Percentiles rank a stretch among this genome's conserved stretches.
phyloP scores from a whole-genome alignment of 2,797 vertebrate species.

The Sarcophilus harrisii region DNA sequence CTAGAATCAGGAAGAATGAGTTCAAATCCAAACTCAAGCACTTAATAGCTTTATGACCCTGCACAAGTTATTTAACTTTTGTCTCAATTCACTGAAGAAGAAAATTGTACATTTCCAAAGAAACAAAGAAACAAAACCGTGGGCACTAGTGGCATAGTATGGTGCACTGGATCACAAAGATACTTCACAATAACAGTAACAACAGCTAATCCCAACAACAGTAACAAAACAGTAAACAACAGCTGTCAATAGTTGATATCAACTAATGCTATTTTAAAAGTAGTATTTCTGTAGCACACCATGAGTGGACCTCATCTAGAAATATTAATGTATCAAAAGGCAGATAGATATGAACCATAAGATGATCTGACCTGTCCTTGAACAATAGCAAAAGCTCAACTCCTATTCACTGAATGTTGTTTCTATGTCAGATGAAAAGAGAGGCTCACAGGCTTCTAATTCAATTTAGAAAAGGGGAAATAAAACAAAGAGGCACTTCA shows the following conservation, averaged over 20 bases:
- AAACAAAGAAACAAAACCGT: background rate
- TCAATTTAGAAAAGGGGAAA: background rate
- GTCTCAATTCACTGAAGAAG: background rate
- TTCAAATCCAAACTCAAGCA: background rate
- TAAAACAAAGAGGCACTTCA: conserved; percentile 6
- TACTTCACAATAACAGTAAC: background rate
- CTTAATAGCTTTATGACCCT: background rate
- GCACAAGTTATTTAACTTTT: background rate
- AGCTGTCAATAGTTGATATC: background rate
- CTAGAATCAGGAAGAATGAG: background rate
- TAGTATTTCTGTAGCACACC: background rate
- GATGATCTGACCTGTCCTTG: background rate
- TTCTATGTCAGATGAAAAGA: background rate
- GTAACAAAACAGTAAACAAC: no score
- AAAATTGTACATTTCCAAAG: background rate
- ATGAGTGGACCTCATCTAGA: background rate
- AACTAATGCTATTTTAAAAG: background rate
- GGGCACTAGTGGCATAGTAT: background rate
- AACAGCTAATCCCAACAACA: background rate
- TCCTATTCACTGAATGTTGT: background rate
- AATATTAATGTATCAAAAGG: background rate
- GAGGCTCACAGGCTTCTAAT: background rate
- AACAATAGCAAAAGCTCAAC: background rate
- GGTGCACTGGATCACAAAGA: background rate
- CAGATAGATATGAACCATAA: background rate